A percentile compares a stretch with the other conserved stretches of the same genome.
phyloP scores from a whole-genome alignment of 1,140 invertebrate species.

The Drosophila orosa region DNA sequence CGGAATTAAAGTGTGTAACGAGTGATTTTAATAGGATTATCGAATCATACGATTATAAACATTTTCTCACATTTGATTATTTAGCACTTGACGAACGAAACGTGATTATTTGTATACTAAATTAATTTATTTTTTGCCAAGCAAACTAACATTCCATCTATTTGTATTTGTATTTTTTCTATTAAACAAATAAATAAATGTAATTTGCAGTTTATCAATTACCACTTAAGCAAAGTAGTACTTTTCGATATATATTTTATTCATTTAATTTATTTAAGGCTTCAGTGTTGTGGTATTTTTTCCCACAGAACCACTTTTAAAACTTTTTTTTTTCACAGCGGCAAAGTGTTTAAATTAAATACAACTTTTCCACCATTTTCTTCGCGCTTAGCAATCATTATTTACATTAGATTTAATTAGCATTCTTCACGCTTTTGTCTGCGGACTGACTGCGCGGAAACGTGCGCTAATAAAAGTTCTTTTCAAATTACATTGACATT shows the following conservation, averaged over 20 bases:
- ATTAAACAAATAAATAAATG: neutral
- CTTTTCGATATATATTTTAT: neutral
- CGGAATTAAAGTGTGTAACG: conserved; percentile 5
- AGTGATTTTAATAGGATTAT: conserved; percentile 33
- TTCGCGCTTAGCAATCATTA: conserved; percentile 28
- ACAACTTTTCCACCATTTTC: conserved; percentile 3
- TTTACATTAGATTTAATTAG: conserved; percentile 72
- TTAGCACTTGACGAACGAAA: conserved; percentile 1
- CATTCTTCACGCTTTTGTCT: conserved; percentile 57
- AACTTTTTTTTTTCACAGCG: neutral
- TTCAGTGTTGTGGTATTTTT: neutral
- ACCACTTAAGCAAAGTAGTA: neutral
- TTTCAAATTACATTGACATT: conserved; percentile 54
- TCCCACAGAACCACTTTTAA: neutral
- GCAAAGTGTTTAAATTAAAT: conserved; percentile 17
- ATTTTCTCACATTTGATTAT: conserved; percentile 25
- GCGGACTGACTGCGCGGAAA: conserved; percentile 14
- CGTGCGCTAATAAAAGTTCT: conserved; percentile 55
- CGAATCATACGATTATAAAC: conserved; percentile 3
- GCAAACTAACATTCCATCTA: neutral
- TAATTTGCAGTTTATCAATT: neutral
- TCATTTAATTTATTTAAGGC: neutral
- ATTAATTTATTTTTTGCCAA: neutral
- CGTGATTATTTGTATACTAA: neutral
- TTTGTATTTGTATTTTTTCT: neutral